A percentile compares a stretch with the other conserved stretches of the same genome.
phyloP scores from a whole-genome alignment of 2,797 vertebrate species.

The Acrocephalus scirpaceus region DNA sequence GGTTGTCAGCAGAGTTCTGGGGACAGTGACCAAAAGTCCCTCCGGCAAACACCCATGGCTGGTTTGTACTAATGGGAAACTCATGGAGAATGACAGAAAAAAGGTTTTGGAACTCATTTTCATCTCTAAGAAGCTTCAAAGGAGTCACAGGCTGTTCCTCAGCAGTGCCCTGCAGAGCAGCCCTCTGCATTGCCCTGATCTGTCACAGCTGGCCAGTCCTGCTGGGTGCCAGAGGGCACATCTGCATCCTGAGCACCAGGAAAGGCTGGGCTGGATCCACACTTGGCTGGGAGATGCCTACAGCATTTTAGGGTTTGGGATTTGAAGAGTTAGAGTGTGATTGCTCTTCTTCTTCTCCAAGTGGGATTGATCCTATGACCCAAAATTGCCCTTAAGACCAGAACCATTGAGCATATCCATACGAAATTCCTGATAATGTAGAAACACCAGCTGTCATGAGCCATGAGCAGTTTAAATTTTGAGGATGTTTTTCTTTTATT shows the following conservation, averaged over 20 bases:
- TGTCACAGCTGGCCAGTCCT: not conserved
- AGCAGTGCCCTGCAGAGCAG: not conserved
- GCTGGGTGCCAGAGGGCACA: not conserved
- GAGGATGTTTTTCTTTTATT: not conserved
- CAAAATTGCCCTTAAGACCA: not conserved
- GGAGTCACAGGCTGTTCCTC: not conserved
- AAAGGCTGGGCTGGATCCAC: not conserved
- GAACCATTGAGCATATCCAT: not conserved
- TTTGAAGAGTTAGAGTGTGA: not conserved
- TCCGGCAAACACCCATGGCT: not conserved
- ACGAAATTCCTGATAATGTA: not conserved
- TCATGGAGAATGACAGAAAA: not conserved
- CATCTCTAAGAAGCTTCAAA: not conserved
- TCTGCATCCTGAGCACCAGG: not conserved
- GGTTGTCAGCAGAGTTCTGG: not conserved
- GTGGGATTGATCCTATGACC: not conserved
- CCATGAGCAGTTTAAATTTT: not conserved
- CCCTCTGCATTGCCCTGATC: not conserved
- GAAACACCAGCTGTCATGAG: not conserved
- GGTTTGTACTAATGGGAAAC: not conserved
- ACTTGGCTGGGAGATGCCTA: not conserved
- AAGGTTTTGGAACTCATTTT: not conserved
- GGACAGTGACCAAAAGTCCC: not conserved
- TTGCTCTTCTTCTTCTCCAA: not conserved
- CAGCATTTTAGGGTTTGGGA: not conserved